phyloP scores from a whole-genome alignment of 1,140 invertebrate species.

The Listronotus bonariensis region DNA sequence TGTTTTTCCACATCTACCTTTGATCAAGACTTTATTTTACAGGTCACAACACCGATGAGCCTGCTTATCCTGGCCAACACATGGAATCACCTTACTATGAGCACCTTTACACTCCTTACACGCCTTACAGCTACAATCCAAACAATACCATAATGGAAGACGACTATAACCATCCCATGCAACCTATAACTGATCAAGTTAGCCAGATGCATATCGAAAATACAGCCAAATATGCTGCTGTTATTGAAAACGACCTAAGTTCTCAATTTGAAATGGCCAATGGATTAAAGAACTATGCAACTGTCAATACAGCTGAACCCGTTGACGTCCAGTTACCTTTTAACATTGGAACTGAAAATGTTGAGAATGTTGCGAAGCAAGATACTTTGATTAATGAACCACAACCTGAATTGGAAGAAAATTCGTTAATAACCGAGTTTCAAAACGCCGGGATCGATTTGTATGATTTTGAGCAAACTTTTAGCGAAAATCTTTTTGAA shows the following conservation, averaged over 20 bases:
- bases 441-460: conserved; percentile 51
- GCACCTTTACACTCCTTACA: conserved; percentile 19
- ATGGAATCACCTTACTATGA: conserved; percentile 18
- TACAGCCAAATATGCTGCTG: conserved; percentile 45
- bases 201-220: conserved; percentile 33
- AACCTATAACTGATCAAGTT: conserved; percentile 26
- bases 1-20: too few species aligned
- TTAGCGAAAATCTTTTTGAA: conserved; percentile 40
- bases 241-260: conserved; percentile 46
- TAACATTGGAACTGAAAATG: conserved; percentile 53
- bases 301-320: conserved; percentile 52
- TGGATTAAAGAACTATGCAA: conserved; percentile 54
- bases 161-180: not conserved
- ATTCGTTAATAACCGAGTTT: conserved; percentile 52
- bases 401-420: conserved; percentile 49
- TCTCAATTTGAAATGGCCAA: conserved; percentile 49
- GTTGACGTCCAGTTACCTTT: conserved; percentile 50
- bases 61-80: not conserved
- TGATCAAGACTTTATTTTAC: too few species aligned
- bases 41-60: conserved; percentile 1
- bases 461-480: conserved; percentile 39
- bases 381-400: conserved; percentile 51
- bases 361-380: conserved; percentile 48
- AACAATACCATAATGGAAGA: too few species aligned
- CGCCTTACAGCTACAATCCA: conserved; percentile 11